Evolutionary conservation across 2,797 vertebrate species (phyloP), one percentile per base, ranked within the genome.

Genomic region (Aldrovandia affinis): DNA sequence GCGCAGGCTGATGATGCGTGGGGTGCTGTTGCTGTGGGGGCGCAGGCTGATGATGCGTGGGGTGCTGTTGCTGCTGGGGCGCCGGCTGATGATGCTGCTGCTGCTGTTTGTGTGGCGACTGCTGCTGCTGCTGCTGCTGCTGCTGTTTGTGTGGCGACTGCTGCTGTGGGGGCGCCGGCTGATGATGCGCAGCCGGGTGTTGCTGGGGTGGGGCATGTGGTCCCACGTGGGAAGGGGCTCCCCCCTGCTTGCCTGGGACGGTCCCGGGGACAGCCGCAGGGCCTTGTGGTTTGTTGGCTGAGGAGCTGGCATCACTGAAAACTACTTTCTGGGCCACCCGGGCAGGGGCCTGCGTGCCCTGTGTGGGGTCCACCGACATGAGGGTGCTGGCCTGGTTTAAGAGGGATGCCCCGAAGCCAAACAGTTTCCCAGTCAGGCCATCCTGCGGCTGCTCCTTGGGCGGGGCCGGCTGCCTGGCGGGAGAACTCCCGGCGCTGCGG

Each of bases 371-470:
- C 86, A 95, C 97, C 10, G 98, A 97, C 93, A 99, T 99, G 14
- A 99, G 96, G 0, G 96, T 99, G 92, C 96, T 99, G 8, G 98
- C 98, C 93, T 99, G 98, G 93, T 97, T 99, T 86, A 99, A 94
- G 28, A 99, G 96, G 18, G 98, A 99, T 0, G 98, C 98, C 15
- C 98, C 98, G 0, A 99, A 98, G 84, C 98, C 98, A 0, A 99
- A 99, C 80, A 99, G 95, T 92, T 99, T 99, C 88, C 98, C 98
- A 0, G 98, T 98, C 85, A 96, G 94, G 79, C 96, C 96, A 81
- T 96, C 96, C 88, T 96, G 95, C 78, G 96, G 93, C 90, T 97
- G 97, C 86, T 99, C 97, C 7, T 96, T 96, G 55, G 96, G 95
- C 50, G 96, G 96, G 85, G 92, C 63, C n/a, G 96, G 94, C 88